phyloP scores from a whole-genome alignment of 2,797 vertebrate genomes.

The Podarcis lilfordi region DNA sequence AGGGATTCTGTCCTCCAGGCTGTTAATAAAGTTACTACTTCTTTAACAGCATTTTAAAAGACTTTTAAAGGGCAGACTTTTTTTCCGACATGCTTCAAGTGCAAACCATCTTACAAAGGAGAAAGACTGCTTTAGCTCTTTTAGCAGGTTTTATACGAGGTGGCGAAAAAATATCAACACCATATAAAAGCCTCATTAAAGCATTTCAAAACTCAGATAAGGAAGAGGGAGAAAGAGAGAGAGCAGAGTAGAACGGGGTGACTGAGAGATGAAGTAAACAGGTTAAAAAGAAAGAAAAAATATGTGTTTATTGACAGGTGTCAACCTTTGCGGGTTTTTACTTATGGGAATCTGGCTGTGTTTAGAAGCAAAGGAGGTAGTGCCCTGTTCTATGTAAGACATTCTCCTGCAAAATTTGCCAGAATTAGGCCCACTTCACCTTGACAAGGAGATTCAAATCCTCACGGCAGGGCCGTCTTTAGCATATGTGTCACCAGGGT shows the following conservation, averaged over 20 bases:
- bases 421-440: not conserved
- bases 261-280: not conserved
- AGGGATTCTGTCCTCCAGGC: conserved; percentile 1
- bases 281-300: not conserved
- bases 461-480: too few relatives aligned
- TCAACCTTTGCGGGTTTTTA: not conserved
- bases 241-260: not conserved
- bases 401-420: not conserved
- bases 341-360: not conserved
- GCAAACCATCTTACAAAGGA: conserved; percentile 23
- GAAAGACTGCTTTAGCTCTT: not conserved
- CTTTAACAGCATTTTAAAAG: conserved; percentile 37
- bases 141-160: conserved; percentile 35
- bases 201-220: conserved; percentile 26
- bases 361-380: not conserved
- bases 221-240: not conserved
- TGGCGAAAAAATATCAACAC: conserved; percentile 30
- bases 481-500: too few relatives aligned
- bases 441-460: not conserved
- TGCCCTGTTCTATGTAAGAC: not conserved
- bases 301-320: not conserved
- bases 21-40: not conserved
- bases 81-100: not conserved
- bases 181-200: not conserved
- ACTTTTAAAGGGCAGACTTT: conserved; percentile 27